Conservation (phyloP, 2,888 invertebrate species). For the Exocentrus adspersus region DNA sequence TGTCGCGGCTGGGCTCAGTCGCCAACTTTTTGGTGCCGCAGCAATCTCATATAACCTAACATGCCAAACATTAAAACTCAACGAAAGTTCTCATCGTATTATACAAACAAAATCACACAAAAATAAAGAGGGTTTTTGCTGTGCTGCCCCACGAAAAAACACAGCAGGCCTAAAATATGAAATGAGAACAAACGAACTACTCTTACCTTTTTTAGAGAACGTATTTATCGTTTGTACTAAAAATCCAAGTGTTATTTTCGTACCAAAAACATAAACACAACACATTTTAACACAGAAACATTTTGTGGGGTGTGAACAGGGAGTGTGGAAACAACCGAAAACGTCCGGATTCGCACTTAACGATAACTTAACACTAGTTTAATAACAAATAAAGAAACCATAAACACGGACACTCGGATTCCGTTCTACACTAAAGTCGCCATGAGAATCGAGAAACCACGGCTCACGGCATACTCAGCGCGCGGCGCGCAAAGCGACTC, state of each 20-base stretch:
- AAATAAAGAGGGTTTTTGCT: too few relatives aligned
- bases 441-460: constrained; percentile 44
- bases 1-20: neutral
- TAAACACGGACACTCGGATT: constrained; percentile 39
- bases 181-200: constrained; percentile 17
- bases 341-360: constrained; percentile 34
- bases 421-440: constrained; percentile 47
- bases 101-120: constrained; percentile 2
- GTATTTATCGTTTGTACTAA: constrained; percentile 44
- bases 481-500: constrained; percentile 46
- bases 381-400: constrained; percentile 48
- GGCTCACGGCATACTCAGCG: too few relatives aligned
- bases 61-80: constrained; percentile 25
- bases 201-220: constrained; percentile 44
- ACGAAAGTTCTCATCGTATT: constrained; percentile 2
- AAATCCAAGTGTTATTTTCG: constrained; percentile 53
- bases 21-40: constrained; percentile 26
- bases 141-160: neutral
- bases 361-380: constrained; percentile 42
- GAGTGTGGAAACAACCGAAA: constrained; percentile 33
- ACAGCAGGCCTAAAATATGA: neutral
- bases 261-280: constrained; percentile 57
- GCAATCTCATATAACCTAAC: constrained; percentile 32
- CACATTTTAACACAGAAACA: constrained; percentile 56
- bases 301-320: constrained; percentile 45